These are phyloP conservation scores for Alethe castanea DNA, from an alignment of 2,113 vertebrate species.

Conservation along the genomic window DNA sequence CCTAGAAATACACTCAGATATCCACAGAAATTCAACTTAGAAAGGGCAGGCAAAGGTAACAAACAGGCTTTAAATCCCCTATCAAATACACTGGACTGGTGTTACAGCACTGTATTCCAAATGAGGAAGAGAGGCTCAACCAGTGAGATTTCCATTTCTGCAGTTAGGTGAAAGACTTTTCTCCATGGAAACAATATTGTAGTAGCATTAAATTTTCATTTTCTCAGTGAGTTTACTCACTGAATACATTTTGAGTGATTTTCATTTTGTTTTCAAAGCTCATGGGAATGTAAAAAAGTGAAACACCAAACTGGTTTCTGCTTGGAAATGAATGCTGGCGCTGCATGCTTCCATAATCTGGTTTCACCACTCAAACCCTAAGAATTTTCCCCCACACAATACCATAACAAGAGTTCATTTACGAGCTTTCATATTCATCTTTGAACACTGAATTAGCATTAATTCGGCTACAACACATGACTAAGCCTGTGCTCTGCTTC, in stretches of 20 bases:
- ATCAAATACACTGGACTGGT: not conserved
- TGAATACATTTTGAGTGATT: not conserved
- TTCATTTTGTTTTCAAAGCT: not conserved
- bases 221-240: not conserved
- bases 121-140: not conserved
- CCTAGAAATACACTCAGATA: not conserved
- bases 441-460: not conserved
- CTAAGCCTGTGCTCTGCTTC: not conserved
- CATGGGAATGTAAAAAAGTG: not conserved
- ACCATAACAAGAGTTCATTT: not conserved
- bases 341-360: not conserved
- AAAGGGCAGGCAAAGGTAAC: not conserved
- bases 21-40: not conserved
- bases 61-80: not conserved
- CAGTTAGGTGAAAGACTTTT: not conserved
- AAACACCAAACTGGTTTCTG: not conserved
- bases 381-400: not conserved
- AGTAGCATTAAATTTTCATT: not conserved
- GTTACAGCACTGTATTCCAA: not conserved
- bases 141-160: not conserved
- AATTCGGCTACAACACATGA: not conserved
- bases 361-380: not conserved
- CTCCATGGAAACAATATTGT: not conserved
- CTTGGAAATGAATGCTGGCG: not conserved
- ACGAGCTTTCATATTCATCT: not conserved